Conservation (phyloP, 2,797 vertebrate species). For the Anguilla obscura region DNA sequence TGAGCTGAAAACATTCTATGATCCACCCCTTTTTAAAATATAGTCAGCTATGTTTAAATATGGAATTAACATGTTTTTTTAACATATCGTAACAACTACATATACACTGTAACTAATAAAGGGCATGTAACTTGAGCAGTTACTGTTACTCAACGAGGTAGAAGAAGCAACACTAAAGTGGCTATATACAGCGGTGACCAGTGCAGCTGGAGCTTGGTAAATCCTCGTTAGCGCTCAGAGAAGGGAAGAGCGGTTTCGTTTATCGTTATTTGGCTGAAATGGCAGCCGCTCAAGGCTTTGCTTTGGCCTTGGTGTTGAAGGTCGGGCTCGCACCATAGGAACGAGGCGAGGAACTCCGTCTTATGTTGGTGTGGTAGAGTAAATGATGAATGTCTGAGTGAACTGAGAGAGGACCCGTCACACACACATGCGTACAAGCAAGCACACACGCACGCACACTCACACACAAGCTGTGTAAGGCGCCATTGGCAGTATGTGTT, state of each 20-base stretch:
- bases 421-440: neutral
- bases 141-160: neutral
- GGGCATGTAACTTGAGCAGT: too few species aligned
- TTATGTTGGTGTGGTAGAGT: neutral
- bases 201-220: neutral
- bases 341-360: neutral
- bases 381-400: neutral
- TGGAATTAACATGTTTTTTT: too few species aligned
- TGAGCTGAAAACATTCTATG: neutral
- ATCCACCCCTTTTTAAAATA: too few species aligned
- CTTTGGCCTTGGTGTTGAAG: neutral
- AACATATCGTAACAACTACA: too few species aligned
- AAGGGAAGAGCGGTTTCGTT: neutral
- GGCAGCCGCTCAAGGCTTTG: neutral
- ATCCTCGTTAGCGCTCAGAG: neutral
- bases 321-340: neutral
- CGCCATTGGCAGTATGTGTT: too few species aligned
- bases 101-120: too few species aligned
- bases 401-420: too few species aligned
- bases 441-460: neutral
- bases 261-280: neutral
- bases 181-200: neutral
- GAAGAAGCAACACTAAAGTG: neutral
- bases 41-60: too few species aligned
- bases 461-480: too few species aligned